Base-by-base conservation (phyloP, 1,140 invertebrate species). In the Trissolcus basalis region DNA sequence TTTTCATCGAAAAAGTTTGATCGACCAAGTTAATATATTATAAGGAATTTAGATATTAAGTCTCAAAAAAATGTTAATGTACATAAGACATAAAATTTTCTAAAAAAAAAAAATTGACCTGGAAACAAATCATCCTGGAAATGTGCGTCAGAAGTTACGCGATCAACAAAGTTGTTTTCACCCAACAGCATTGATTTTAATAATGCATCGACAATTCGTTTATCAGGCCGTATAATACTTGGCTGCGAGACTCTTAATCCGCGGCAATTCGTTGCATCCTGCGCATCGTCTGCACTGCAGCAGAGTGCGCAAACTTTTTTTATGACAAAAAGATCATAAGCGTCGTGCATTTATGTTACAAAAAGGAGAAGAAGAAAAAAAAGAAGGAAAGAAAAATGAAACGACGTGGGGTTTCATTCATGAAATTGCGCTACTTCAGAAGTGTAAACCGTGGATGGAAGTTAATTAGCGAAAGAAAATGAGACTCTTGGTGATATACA, bases 281-380 rank as follows among this genome's bases (percentile, higher is more conserved):
- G 32, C 59, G 45, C 54, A 48, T 69, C 69, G 63, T 72, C 75
- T 50, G 69, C 75, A 72, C 58, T 72, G 69, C 68, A 68, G 69
- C 44, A 67, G 15, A 77, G 75, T 77, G 74, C 74, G 74, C 69
- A 77, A 77, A 72, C 51, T 77, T 77, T 69, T 77, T 69, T 51
- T 59, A 44, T 45, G 48, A 67, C 59, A n/a, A 49, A 69, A 77
- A 49, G 59, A 72, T 69, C 43, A 77, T 64, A 69, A 77, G 53
- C 49, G 15, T 15, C 47, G 35, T 43, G 36, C 50, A 69, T 59
- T 64, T 54, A 27, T 35, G 19, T 51, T 32, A 43, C 9, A 19
- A 9, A n/a, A 45, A 64, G 19, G 47, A 9, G 1, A 35, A 48
- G 19, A 27, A 27, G 6, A 6, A 27, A 27, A 27, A 1, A 27